Conservation (phyloP, 1,140 invertebrate genomes). For the Berghia stephanieae region DNA sequence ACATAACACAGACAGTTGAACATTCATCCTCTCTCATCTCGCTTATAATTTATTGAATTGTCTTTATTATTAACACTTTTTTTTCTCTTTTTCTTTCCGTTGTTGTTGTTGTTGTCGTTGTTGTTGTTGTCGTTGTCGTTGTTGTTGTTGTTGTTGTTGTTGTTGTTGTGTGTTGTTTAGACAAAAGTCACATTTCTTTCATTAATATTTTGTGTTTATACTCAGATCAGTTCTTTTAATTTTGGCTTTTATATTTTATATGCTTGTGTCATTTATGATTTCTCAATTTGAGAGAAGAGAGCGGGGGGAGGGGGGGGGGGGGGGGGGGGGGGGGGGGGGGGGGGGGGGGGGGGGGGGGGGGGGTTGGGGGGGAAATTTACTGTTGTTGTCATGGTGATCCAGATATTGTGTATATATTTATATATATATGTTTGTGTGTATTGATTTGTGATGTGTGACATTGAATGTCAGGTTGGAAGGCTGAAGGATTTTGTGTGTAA, state of each 20-base stretch:
- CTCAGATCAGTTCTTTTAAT: neutral
- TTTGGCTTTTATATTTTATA: neutral
- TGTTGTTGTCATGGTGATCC: too few species aligned
- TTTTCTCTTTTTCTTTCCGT: neutral
- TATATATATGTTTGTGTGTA: too few species aligned
- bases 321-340: neutral
- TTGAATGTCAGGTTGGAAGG: too few species aligned
- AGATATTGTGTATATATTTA: too few species aligned
- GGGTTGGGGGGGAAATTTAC: too few species aligned
- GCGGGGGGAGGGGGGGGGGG: neutral
- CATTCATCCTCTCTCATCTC: too few species aligned
- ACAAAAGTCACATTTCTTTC: too few species aligned
- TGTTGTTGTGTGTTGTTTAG: neutral
- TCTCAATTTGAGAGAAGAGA: neutral
- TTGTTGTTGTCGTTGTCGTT: neutral
- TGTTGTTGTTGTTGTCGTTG: neutral
- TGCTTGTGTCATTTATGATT: neutral
- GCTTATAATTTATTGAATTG: neutral
- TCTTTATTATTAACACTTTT: neutral
- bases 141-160: neutral
- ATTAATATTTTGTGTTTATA: too few species aligned
- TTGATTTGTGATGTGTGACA: too few species aligned
- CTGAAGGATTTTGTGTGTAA: too few species aligned
- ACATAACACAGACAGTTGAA: conserved; percentile 74
- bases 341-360: too few species aligned